Conservation (phyloP, 2,888 invertebrate species). For the Priocnemis perturbator region DNA sequence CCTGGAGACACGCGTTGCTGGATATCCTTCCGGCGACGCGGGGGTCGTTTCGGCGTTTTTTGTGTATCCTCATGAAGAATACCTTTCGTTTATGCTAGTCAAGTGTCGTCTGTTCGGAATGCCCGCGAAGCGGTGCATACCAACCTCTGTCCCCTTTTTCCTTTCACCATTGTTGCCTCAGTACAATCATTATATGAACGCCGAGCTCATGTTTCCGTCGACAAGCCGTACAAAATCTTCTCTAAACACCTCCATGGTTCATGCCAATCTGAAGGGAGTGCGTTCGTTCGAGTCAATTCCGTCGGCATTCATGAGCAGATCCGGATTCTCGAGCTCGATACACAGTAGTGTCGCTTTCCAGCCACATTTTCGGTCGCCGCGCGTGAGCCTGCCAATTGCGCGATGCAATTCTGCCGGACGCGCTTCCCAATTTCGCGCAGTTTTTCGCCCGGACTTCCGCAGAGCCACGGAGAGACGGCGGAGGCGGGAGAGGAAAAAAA, state of each 20-base stretch:
- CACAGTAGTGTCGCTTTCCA: no score
- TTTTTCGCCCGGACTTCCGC: constrained; percentile 7
- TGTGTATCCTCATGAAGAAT: constrained; percentile 1
- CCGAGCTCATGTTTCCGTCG: no score
- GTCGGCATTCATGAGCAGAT: no score
- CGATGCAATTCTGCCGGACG: no score
- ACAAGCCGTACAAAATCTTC: no score
- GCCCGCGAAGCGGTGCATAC: not conserved
- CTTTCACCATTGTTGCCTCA: not conserved
- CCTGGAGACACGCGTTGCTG: constrained; percentile 66
- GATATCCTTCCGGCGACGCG: constrained; percentile 61
- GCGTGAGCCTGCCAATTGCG: no score
- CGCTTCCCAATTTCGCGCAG: no score
- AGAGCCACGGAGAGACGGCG: constrained; percentile 5
- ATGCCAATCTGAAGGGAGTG: no score
- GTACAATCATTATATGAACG: not conserved
- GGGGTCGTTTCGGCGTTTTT: constrained; percentile 34
- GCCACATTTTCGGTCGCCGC: no score
- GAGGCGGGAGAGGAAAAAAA: constrained; percentile 13
- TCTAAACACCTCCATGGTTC: no score
- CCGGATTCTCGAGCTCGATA: no score
- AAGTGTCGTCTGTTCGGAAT: not conserved
- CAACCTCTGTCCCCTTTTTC: constrained; percentile 36
- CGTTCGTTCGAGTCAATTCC: no score
- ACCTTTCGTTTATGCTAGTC: not conserved